These are phyloP conservation scores for Dugesia japonica DNA, from an alignment of 2,888 invertebrate species.

Conservation along the genomic window DNA sequence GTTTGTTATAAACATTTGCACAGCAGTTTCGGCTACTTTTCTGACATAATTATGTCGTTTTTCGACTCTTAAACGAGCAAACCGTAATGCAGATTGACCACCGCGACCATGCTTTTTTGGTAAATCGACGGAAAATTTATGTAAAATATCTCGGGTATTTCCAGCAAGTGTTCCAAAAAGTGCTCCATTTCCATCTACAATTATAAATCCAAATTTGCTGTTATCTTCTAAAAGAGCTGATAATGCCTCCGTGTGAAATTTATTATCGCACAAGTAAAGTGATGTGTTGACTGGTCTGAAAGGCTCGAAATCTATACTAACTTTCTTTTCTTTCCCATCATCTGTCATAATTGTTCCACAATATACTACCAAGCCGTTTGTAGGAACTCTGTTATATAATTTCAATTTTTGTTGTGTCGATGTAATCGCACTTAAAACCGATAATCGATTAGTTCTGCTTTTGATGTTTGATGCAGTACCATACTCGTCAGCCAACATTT, in stretches of 20 bases:
- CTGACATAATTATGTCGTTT: constrained; percentile 97
- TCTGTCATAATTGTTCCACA: constrained; percentile 99
- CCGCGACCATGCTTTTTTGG: constrained; percentile 98
- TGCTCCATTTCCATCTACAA: constrained; percentile 99
- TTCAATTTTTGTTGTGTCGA: constrained; percentile 98
- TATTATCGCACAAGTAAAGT: constrained; percentile 95
- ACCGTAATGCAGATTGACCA: constrained; percentile 97
- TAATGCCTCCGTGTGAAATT: constrained; percentile 62
- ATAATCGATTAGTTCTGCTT: constrained; percentile 89
- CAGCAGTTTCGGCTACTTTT: constrained; percentile 90
- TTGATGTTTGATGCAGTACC: constrained; percentile 99
- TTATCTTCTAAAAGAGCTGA: constrained; percentile 91
- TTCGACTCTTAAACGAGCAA: constrained; percentile 96
- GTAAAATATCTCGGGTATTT: constrained; percentile 74
- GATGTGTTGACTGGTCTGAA: constrained; percentile 99
- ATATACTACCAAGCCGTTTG: constrained; percentile 96
- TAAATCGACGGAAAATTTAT: constrained; percentile 89
- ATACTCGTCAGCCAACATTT: constrained; percentile 99
- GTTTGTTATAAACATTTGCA: constrained; percentile 84
- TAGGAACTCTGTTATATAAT: constrained; percentile 96
- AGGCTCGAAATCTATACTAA: constrained; percentile 99
- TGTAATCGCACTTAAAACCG: constrained; percentile 95
- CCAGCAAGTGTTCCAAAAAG: constrained; percentile 94
- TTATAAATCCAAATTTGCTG: constrained; percentile 99
- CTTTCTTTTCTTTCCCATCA: constrained; percentile 98